Base-by-base conservation (phyloP, 2,888 invertebrate species). In the Caenorhabditis wallacei region DNA sequence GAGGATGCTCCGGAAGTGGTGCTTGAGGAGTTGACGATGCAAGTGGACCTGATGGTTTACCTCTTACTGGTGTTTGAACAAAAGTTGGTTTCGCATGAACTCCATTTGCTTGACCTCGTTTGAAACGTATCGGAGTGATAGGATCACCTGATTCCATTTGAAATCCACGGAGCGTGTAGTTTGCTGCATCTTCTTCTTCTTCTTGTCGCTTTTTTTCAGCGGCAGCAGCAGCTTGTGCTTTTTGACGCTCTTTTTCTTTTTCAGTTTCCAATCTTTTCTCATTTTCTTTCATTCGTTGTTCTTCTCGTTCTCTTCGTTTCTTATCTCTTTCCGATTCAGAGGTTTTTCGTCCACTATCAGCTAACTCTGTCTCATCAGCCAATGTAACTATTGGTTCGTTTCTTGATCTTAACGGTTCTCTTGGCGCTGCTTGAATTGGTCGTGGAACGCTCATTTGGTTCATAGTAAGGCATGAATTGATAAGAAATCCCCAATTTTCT, bases 381-480 rank as follows among this genome's bases (percentile, higher is more conserved):
- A 82, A n/a, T 4, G 82, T 82, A 3, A 82, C 76, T 24, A 82
- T 82, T 24, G 82, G 76, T 59, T 79, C 71, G 40, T 8, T n/a
- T 20, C 35, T 56, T 4, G 63, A 16, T 40, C 61, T 63, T 10
- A 64, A n/a, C 13, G 61, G 53, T 26, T 66, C 57, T 37, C 35
- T 51, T 2, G 69, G 61, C 16, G 53, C 76, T 2, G 51, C 35
- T 35, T 64, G 63, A n/a, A 74, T 74, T 4, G 63, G 72, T 2
- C 64, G 54, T 26, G 63, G 2, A 0, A 43, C 54, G 30, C 72
- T 74, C 22, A 40, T 40, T 11, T 35, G 56, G 8, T 54, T 40
- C 0, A 20, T 18, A 18, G 64, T 11, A 10, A 68, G 18, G 20
- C 69, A 80, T 16, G 37, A 46, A 13, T 51, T 59, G 13, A 82